Evolutionary conservation across 2,113 vertebrate species (phyloP), one percentile per base, ranked within the genome.

Genomic region (Spizaetus ornatus): DNA sequence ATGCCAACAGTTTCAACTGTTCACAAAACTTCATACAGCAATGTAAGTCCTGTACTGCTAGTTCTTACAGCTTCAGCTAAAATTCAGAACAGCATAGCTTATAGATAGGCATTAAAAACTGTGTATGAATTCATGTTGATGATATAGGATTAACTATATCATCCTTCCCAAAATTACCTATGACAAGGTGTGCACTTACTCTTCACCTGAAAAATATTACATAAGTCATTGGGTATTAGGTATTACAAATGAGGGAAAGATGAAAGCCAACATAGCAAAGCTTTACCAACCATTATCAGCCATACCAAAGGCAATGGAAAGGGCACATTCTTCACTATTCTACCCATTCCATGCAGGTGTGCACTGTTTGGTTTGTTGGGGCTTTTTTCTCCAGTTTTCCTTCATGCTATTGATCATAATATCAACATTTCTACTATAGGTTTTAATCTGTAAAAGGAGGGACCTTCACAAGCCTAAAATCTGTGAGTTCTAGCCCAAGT

Each of bases 1-100:
- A 47, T 11, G 22, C 19, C 67, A 66, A 40, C 42, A 25, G 23
- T 94, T 89, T 69, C 88, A 83, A 59, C 43, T 81, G 42, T 83
- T 95, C 80, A 52, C 34, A 91, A 89, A 96, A 95, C 72, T 74
- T 90, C 66, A 77, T 48, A 27, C 23, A 69, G 82, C 87, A 88
- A 94, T 92, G 72, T 73, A 67, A 93, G 43, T 56, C 50, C 73
- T 90, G 50, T 67, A 72, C 14, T 59, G 63, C 63, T 80, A 95
- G 47, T 69, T 77, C 43, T 23, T 47, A 69, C n/a, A 84, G 45
- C 56, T 56, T 67, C 72, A n/a, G 13, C 34, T 67, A 72, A 84
- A 76, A 73, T 38, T 83, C 45, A 80, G 65, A 84, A 94, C 36
- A 80, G 23, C 45, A 45, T 25, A 83, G 13, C 82, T 92, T 83